Base-by-base conservation (phyloP, 2,888 invertebrate genomes). In the Ennomos quercinarius region DNA sequence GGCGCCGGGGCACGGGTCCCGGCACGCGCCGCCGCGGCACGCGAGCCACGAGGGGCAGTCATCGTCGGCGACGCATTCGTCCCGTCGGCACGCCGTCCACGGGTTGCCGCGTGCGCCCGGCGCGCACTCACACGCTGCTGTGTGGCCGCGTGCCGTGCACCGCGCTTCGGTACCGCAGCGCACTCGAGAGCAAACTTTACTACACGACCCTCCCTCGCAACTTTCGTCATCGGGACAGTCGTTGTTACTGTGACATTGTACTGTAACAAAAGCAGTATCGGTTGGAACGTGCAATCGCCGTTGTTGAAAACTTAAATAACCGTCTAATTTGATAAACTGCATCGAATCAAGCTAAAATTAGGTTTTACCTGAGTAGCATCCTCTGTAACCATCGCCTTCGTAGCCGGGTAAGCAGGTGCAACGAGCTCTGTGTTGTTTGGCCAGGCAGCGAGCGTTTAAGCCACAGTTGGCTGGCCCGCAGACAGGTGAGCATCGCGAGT, bases 211-310 rank as follows among this genome's bases (percentile, higher is more conserved):
- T 76, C 97, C 96, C 68, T 97, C 94, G 77, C 98, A 98, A 27
- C 96, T 96, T 84, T 97, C 95, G 44, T 95, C 95, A 50, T 96
- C 93, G 6, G 97, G 95, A 81, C 98, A 98, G 68, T 98, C 97
- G 52, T 95, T 95, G 80, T 98, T 97, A 47, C 95, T 95, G 71
- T 96, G 95, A 76, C 98, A 98, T 72, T 98, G 97, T 70, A 97
- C 95, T 95, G 83, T 47, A 92, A 89, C 63, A 64, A 63, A 63
- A 51, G 50, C 36, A 57, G 35, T 11, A 11, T 8, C 10, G 2
- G 27, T 43, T 17, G 8, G 8, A 42, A 12, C 1, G 9, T 10
- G 12, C 10, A 9, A 10, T 17, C 2, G 5, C 6, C 0, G 27
- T 27, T 27, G 27, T 6, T 27, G 27, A 27, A 27, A 27, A 27